These are phyloP conservation scores for Polyommatus iphigenia DNA, from an alignment of 2,888 invertebrate genomes.

Conservation along the genomic window DNA sequence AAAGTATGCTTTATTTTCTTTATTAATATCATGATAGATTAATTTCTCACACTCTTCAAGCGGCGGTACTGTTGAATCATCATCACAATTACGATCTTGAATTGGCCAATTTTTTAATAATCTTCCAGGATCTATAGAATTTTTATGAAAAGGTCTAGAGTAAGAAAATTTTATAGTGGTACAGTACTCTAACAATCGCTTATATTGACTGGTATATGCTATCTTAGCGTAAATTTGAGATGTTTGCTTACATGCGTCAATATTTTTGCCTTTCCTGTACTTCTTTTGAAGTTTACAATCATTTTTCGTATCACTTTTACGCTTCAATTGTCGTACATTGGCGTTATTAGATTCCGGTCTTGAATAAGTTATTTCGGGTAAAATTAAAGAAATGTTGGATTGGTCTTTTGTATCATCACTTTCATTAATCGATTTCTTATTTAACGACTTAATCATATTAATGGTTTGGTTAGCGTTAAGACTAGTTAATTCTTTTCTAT, in stretches of 20 bases:
- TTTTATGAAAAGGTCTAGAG: constrained; percentile 63
- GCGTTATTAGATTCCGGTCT: constrained; percentile 28
- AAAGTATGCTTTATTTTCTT: constrained; percentile 39
- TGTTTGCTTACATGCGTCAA: constrained; percentile 60
- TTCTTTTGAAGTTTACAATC: constrained; percentile 49
- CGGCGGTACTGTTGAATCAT: not conserved
- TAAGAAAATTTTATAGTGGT: constrained; percentile 68
- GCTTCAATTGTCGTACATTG: constrained; percentile 51
- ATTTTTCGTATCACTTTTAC: constrained; percentile 56
- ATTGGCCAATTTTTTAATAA: constrained; percentile 62
- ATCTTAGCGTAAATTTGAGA: constrained; percentile 47
- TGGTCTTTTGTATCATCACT: constrained; percentile 31
- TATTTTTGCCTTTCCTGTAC: constrained; percentile 67
- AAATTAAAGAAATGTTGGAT: constrained; percentile 46
- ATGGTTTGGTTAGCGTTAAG: constrained; percentile 35
- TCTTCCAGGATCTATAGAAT: constrained; percentile 55
- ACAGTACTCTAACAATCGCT: constrained; percentile 58
- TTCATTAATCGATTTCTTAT: constrained; percentile 36
- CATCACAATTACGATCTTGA: constrained; percentile 40
- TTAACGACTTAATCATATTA: constrained; percentile 37
- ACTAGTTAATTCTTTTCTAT: constrained; percentile 38
- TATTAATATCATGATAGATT: constrained; percentile 50
- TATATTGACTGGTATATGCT: constrained; percentile 60
- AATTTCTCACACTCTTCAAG: constrained; percentile 42
- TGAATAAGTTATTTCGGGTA: constrained; percentile 60